These are phyloP conservation scores for Todiramphus saurophagus DNA, from an alignment of 2,113 vertebrate species.

Conservation along the genomic window DNA sequence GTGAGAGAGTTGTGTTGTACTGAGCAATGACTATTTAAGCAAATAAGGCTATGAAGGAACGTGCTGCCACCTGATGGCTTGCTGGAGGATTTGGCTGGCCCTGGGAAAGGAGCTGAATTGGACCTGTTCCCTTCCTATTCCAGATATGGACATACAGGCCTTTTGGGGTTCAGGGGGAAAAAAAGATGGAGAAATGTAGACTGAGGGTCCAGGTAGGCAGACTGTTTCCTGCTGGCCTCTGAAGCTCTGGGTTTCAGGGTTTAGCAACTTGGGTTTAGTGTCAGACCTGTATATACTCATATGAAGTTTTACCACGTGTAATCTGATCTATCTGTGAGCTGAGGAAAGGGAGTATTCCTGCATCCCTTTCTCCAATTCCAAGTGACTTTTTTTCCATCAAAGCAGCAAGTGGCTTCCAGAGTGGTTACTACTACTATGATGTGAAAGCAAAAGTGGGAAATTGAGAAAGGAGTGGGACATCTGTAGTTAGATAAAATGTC, in stretches of 20 bases:
- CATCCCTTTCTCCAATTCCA: background rate
- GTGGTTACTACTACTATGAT: background rate
- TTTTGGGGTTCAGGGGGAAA: background rate
- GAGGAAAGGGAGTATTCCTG: background rate
- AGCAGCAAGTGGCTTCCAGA: background rate
- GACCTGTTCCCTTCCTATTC: background rate
- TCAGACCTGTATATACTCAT: background rate
- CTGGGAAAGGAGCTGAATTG: background rate
- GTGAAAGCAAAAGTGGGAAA: background rate
- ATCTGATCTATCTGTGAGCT: background rate
- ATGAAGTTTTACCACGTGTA: rapidly evolving
- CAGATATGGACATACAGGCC: background rate
- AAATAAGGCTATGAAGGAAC: background rate
- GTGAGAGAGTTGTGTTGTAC: background rate
- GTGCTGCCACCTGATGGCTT: background rate
- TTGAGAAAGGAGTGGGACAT: background rate
- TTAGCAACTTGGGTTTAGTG: background rate
- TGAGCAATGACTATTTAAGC: background rate
- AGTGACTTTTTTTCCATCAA: background rate
- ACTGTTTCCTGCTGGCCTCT: background rate
- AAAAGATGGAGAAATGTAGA: background rate
- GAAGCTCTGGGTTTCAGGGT: background rate
- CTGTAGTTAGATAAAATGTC: background rate
- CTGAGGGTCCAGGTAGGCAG: background rate
- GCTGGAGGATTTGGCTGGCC: background rate